These are phyloP conservation scores for Notothenia coriiceps DNA, from an alignment of 2,113 vertebrate species.

Conservation along the genomic window DNA sequence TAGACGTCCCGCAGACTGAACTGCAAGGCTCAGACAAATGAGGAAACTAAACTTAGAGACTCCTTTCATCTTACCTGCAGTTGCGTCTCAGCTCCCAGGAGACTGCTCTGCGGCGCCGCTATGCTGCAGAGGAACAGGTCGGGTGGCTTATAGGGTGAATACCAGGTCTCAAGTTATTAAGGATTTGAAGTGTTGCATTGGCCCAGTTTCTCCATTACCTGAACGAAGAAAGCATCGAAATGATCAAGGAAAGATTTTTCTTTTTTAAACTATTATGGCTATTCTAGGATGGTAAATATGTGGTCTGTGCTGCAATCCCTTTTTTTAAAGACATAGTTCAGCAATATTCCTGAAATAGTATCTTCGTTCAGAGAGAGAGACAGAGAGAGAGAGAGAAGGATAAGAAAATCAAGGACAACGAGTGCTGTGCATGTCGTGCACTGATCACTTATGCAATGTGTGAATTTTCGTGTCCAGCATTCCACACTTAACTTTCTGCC, in stretches of 20 bases:
- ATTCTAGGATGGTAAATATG: not conserved
- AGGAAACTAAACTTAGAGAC: constrained; percentile 50
- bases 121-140: constrained; percentile 17
- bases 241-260: not conserved
- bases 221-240: not conserved
- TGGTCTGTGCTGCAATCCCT: not conserved
- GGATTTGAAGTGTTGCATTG: constrained; percentile 2
- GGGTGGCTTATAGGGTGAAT: constrained; percentile 10
- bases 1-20: constrained; percentile 2
- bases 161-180: constrained; percentile 24
- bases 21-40: constrained; percentile 35
- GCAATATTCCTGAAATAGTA: too few species aligned
- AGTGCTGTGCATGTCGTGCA: too few species aligned
- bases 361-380: too few species aligned
- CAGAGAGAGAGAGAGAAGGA: too few species aligned
- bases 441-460: too few species aligned
- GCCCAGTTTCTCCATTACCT: constrained; percentile 14
- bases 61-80: constrained; percentile 38
- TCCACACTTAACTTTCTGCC: too few species aligned
- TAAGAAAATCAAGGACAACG: too few species aligned
- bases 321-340: not conserved
- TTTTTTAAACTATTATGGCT: not conserved
- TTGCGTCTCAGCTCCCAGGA: constrained; percentile 42
- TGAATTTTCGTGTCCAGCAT: too few species aligned
- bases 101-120: not conserved